Evolutionary conservation across 2,888 invertebrate species (phyloP), one percentile per base, ranked within the genome.

Genomic region (Mycogona germanica): DNA sequence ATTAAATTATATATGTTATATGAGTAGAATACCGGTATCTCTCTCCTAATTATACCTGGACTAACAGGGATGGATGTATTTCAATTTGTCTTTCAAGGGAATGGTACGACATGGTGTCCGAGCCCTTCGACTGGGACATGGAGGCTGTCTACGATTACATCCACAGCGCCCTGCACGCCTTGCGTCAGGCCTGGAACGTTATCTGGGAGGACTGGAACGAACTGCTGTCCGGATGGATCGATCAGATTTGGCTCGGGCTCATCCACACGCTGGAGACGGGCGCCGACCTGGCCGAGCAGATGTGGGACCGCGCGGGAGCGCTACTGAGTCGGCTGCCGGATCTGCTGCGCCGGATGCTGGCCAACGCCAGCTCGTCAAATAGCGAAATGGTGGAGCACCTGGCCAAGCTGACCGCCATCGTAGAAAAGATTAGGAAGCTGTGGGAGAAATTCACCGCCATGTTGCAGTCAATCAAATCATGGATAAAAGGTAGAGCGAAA

Each of bases 371-470:
- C 3, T 40, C 51, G 19, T 42, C 42, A 12, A 41, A 41, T 21
- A 51, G 29, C n/a, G 25, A 26, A 19, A 7, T 51, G 2, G 42
- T 42, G 41, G 29, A 19, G 5, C 28, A 38, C 17, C 23, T 51
- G 12, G n/a, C 42, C 6, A 40, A 38, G 26, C 29, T 51, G 17
- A 37, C 26, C 26, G 37, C 50, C 6, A 21, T 51, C 17, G 51
- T 41, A 5, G 51, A 51, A 14, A 51, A 30, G 23, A 21, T 51
- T 4, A 51, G 42, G 42, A 19, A 26, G 4, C 19, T 51, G n/a
- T 51, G 26, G 40, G 30, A 41, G 5, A 42, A 9, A 25, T n/a
- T 47, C 17, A 29, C 30, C 25, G 3, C 29, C 23, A 14, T 25
- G 14, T 32, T 17, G 4, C 19, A 47, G 23, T 23, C n/a, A 12